Percentiles rank a stretch among this genome's conserved stretches.
phyloP scores from a whole-genome alignment of 2,113 vertebrate genomes.

The Morone chrysops region DNA sequence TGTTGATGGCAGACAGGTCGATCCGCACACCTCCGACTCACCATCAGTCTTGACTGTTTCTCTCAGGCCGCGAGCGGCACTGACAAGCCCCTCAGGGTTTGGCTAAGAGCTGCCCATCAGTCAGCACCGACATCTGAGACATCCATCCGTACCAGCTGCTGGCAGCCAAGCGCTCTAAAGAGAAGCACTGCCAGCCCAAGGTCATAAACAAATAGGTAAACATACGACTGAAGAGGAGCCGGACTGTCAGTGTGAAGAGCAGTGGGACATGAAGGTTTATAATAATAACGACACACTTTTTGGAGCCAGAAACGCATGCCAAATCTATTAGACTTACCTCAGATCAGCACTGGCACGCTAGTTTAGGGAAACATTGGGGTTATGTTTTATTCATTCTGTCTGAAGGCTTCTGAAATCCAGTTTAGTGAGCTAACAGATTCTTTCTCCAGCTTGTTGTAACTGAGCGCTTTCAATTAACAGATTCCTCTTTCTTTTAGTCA shows the following conservation, averaged over 20 bases:
- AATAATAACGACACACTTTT: not conserved
- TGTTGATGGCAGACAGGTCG: conserved; percentile 33
- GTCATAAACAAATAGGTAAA: not conserved
- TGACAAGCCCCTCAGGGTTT: conserved; percentile 47
- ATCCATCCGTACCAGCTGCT: conserved; percentile 28
- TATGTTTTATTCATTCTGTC: conserved; percentile 23
- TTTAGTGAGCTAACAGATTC: not conserved
- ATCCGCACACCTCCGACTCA: conserved; percentile 25
- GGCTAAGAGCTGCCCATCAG: conserved; percentile 73
- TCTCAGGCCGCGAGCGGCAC: conserved; percentile 47
- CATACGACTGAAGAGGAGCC: not conserved
- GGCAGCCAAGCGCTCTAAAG: conserved; percentile 13
- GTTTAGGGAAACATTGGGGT: not conserved
- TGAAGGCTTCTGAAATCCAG: not conserved
- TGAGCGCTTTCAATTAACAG: conserved; percentile 19
- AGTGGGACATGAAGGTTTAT: not conserved
- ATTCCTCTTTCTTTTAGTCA: not conserved
- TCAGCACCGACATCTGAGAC: conserved; percentile 68
- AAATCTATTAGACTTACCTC: conserved; percentile 2
- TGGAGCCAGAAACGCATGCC: not conserved
- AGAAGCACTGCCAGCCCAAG: conserved; percentile 1
- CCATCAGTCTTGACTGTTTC: conserved; percentile 61
- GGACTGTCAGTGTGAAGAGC: not conserved
- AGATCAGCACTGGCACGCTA: not conserved
- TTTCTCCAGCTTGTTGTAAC: conserved; percentile 4